Evolutionary conservation across 2,888 invertebrate genomes (phyloP), one percentile per base, ranked within the genome.

Genomic region (Metalampra italica): DNA sequence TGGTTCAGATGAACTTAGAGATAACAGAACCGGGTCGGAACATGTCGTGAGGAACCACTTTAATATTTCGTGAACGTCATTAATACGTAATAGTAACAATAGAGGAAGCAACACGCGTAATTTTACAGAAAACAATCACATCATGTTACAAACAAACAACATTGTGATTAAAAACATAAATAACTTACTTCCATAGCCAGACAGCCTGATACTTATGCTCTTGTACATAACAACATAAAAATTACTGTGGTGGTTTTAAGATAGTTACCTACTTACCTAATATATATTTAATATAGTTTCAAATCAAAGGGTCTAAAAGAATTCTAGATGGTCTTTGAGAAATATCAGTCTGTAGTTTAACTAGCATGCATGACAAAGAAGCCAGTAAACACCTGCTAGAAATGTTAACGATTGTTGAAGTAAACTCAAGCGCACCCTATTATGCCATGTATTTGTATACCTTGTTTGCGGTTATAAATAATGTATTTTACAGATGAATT

Each of bases 401-500:
- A 64, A 64, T 56, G 54, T 50, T 49, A 56, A 47, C 47, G 47
- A 55, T 46, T 46, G 47, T 57, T 42, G 12, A 9, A 49, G 39
- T 29, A 37, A 45, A 38, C 22, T 22, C 5, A 22, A 22, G 22
- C 45, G 56, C 71, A 73, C 71, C 74, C 69, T n/a, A 8, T 9
- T 32, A 11, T 37, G 37, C 13, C 1, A 34, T 11, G 11, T 52
- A 51, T 22, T 22, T 36, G 11, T 36, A 36, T 36, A n/a, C 36
- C 7, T n/a, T 36, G 36, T n/a, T n/a, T 36, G 36, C 3, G n/a
- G 52, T 36, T 69, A 77, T 85, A 79, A 85, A 84, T 82, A 79
- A 84, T 79, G 68, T 64, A 83, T 82, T 78, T 78, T 68, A 82
- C 71, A 53, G 50, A 53, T 57, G 56, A 65, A 79, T 83, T 83